phyloP scores from a whole-genome alignment of 2,113 vertebrate species.

The Columba livia region DNA sequence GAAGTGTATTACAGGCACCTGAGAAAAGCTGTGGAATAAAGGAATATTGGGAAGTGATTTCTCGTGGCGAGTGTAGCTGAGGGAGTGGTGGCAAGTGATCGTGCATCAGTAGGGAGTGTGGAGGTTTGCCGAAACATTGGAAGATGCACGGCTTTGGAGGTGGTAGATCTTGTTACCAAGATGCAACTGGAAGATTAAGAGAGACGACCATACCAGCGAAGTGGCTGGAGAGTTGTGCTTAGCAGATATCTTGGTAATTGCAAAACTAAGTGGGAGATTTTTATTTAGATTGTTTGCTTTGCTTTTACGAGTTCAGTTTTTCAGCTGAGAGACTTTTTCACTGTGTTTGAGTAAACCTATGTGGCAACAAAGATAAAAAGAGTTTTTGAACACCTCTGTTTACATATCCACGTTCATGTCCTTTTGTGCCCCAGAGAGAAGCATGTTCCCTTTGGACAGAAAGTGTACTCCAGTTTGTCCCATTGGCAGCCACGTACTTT shows the following conservation, averaged over 20 bases:
- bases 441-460: neutral
- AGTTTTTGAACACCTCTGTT: neutral
- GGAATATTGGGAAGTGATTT: neutral
- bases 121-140: neutral
- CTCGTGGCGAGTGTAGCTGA: accelerated
- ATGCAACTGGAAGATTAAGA: neutral
- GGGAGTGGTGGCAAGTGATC: neutral
- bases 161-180: neutral
- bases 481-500: neutral
- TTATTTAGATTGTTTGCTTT: neutral
- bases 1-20: accelerated
- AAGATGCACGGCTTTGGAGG: neutral
- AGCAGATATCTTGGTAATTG: neutral
- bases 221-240: neutral
- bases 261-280: neutral
- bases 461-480: neutral
- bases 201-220: accelerated
- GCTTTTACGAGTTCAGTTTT: neutral
- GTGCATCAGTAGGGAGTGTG: accelerated
- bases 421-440: neutral
- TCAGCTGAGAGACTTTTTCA: neutral
- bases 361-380: neutral
- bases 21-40: neutral
- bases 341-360: neutral
- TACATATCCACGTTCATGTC: neutral